Base-by-base conservation (phyloP, 2,888 invertebrate species). In the Malthinus seriepunctatus region DNA sequence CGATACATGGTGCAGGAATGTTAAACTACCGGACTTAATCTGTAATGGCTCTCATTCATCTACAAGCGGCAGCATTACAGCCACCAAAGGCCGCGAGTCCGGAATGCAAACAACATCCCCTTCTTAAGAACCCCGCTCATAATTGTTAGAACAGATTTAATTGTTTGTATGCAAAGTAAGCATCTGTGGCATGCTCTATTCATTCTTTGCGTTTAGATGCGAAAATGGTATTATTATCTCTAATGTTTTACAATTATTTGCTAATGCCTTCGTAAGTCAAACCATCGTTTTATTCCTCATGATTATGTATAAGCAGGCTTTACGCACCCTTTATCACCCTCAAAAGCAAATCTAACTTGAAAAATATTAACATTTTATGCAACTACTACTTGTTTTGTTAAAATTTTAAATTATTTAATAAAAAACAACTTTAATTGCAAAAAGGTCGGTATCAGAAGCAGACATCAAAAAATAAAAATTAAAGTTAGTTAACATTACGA, bases 121-220 rank as follows among this genome's bases (percentile, higher is more conserved):
- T 70, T 69, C 70, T 69, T 23, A 23, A 68, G 69, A 68, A 67
- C 68, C 67, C 66, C 69, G 65, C 70, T 72, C 70, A 71, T 71
- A 74, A 74, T 69, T 71, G 69, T 68, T 64, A 64, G 65, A 72
- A 69, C 70, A 68, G 74, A 74, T 74, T 74, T 73, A 73, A 74
- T 73, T 73, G 73, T 74, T 71, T 67, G 70, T 56, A 70, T 70
- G 69, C 69, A 70, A 70, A 71, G 68, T 68, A 67, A 70, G 70
- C 66, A 69, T 71, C 62, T 68, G 67, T 47, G 68, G 70, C 56
- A 71, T 69, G 66, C 61, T 45, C 48, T 39, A 60, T 51, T 33
- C 46, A 46, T 47, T 55, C 51, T 46, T 60, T 51, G 51, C 32
- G 39, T 45, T 34, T 39, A 46, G 54, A 59, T 32, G 52, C 38